Evolutionary conservation across 2,888 invertebrate genomes (phyloP).

Genomic region (Abscondita cerata): DNA sequence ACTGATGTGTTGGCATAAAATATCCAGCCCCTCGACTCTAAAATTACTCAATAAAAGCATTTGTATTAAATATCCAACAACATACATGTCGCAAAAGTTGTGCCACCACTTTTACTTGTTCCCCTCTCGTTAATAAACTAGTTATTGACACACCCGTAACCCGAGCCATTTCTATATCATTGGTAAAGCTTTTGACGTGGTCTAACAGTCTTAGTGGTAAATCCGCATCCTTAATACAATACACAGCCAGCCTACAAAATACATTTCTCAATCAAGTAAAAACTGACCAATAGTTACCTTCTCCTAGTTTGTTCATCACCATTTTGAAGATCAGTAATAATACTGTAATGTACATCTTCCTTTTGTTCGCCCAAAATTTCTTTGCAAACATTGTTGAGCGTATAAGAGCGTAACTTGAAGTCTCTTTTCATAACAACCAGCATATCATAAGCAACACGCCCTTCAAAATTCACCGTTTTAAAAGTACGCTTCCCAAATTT

Average conservation of each 20-base stretch:
- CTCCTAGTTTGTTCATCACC: slow-evolving; percentile 92
- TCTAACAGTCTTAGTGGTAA: slow-evolving; percentile 91
- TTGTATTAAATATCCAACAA: too few species aligned
- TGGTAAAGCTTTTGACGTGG: slow-evolving; percentile 95
- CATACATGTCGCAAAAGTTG: slow-evolving; percentile 89
- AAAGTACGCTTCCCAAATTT: slow-evolving; percentile 97
- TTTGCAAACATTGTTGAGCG: slow-evolving; percentile 96
- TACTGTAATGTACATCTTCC: slow-evolving; percentile 99
- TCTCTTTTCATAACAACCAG: slow-evolving; percentile 91
- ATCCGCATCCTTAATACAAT: slow-evolving; percentile 98
- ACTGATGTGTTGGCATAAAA: slow-evolving; percentile 89
- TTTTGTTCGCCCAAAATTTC: slow-evolving; percentile 99
- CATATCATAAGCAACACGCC: slow-evolving; percentile 95
- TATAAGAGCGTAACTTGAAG: slow-evolving; percentile 96
- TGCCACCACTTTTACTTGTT: slow-evolving; percentile 98
- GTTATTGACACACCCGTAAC: slow-evolving; percentile 97
- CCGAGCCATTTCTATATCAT: slow-evolving; percentile 99
- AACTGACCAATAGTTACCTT: slow-evolving; percentile 57
- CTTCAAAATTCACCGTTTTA: slow-evolving; percentile 95
- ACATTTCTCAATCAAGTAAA: too few species aligned
- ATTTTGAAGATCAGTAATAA: slow-evolving; percentile 96
- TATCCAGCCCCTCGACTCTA: slow-evolving; percentile 72
- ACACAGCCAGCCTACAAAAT: slow-evolving; percentile 64
- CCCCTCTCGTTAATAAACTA: slow-evolving; percentile 91
- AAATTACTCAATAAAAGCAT: too few species aligned